Evolutionary conservation across 2,113 vertebrate genomes (phyloP).

Genomic region (Ictalurus punctatus): DNA sequence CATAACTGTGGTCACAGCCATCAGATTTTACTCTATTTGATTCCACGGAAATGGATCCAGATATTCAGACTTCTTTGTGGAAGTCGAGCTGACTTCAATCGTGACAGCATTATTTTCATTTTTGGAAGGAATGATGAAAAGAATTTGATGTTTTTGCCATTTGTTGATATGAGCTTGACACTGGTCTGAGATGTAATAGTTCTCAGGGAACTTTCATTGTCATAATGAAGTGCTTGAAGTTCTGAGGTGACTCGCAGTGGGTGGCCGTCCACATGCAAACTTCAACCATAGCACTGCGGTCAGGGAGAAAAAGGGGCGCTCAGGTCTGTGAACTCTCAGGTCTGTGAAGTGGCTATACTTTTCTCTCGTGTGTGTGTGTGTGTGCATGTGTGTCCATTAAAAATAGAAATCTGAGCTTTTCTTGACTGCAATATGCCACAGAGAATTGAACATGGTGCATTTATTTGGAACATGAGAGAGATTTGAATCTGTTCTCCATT

Average conservation of each 20-base stretch:
- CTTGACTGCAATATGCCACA: constrained; percentile 15
- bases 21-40: neutral
- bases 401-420: constrained; percentile 34
- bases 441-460: constrained; percentile 22
- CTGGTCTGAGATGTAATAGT: constrained; percentile 15
- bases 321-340: constrained; percentile 37
- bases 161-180: constrained; percentile 34
- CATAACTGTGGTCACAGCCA: constrained; percentile 10
- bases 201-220: constrained; percentile 20
- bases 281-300: constrained; percentile 37
- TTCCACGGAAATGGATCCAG: constrained; percentile 24
- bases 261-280: constrained; percentile 53
- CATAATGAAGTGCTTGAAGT: constrained; percentile 44
- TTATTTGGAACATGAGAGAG: constrained; percentile 20
- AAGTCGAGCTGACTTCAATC: constrained; percentile 29
- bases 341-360: constrained; percentile 16
- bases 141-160: constrained; percentile 25
- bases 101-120: neutral
- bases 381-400: constrained; percentile 18
- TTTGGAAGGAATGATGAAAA: constrained; percentile 24
- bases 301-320: constrained; percentile 25
- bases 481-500: constrained; percentile 38
- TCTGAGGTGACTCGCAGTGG: constrained; percentile 50
- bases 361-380: constrained; percentile 40
- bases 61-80: constrained; percentile 8